phyloP scores from a whole-genome alignment of 1,140 invertebrate genomes.

The Glossosoma conforme region DNA sequence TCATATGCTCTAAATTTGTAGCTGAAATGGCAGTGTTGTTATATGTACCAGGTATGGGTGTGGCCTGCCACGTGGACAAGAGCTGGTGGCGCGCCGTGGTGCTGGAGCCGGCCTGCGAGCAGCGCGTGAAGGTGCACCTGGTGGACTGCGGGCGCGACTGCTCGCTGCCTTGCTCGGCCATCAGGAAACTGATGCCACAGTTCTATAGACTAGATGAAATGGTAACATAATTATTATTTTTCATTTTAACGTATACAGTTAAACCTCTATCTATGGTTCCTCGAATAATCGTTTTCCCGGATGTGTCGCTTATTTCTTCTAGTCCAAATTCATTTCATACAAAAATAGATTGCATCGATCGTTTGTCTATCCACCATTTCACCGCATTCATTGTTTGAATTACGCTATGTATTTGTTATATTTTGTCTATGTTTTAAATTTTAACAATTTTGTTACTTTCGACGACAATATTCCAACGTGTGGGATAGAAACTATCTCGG shows the following conservation, averaged over 20 bases:
- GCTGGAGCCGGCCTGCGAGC: slow-evolving; percentile 32
- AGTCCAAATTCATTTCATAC: neutral
- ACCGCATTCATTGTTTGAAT: too few relatives aligned
- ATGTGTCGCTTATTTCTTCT: neutral
- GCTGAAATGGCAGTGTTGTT: slow-evolving; percentile 34
- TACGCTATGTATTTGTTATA: too few relatives aligned
- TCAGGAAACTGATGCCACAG: slow-evolving; percentile 33
- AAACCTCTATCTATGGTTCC: neutral
- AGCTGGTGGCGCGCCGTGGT: slow-evolving; percentile 36
- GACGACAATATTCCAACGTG: too few relatives aligned
- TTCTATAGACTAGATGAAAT: slow-evolving; percentile 36
- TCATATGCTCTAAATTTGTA: slow-evolving; percentile 40
- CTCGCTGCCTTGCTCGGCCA: slow-evolving; percentile 34
- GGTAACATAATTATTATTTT: slow-evolving; percentile 28
- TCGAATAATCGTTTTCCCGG: neutral
- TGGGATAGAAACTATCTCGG: too few relatives aligned
- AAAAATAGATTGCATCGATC: neutral
- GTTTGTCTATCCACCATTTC: too few relatives aligned
- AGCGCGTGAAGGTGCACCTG: slow-evolving; percentile 34
- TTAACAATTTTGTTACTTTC: too few relatives aligned
- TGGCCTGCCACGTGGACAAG: slow-evolving; percentile 4
- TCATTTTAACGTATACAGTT: neutral
- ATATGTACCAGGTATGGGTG: slow-evolving; percentile 18
- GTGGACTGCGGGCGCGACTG: slow-evolving; percentile 35
- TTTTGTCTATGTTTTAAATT: too few relatives aligned